Evolutionary conservation across 2,797 vertebrate species (phyloP).

Genomic region (Chaetophractus vellerosus): DNA sequence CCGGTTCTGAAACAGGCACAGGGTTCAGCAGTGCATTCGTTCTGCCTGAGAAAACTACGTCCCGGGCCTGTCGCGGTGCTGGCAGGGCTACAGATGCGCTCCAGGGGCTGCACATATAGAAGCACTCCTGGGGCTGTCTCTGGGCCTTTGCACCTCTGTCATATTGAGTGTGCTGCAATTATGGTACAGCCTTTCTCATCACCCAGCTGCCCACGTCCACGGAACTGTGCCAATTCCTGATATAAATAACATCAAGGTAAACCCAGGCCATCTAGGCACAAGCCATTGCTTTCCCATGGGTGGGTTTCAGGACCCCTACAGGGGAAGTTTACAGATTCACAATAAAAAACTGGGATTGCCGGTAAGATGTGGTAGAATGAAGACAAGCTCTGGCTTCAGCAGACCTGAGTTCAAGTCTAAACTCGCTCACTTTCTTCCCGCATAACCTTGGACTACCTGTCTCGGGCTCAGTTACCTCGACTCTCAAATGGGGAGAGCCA

Average conservation of each 20-base stretch:
- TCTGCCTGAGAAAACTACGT: not conserved
- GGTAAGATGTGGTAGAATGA: not conserved
- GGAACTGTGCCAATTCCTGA: not conserved
- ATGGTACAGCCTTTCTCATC: not conserved
- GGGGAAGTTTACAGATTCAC: not conserved
- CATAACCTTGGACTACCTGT: not conserved
- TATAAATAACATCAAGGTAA: not conserved
- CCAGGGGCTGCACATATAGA: not conserved
- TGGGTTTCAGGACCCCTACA: not conserved
- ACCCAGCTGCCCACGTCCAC: not conserved
- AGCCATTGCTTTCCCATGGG: not conserved
- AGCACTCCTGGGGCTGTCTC: not conserved
- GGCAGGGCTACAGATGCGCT: not conserved
- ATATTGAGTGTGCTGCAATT: not conserved
- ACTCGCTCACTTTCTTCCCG: not conserved
- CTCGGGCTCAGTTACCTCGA: not conserved
- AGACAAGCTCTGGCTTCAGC: not conserved
- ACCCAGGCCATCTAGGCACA: not conserved
- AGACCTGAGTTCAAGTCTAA: conserved; percentile 22
- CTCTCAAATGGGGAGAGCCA: not conserved
- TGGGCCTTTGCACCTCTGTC: not conserved
- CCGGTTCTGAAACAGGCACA: not conserved
- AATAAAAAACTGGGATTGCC: not conserved
- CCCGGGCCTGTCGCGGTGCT: not conserved
- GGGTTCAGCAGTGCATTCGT: not conserved